Conservation (phyloP, 2,888 invertebrate species). For the Gasteruption jaculator region DNA sequence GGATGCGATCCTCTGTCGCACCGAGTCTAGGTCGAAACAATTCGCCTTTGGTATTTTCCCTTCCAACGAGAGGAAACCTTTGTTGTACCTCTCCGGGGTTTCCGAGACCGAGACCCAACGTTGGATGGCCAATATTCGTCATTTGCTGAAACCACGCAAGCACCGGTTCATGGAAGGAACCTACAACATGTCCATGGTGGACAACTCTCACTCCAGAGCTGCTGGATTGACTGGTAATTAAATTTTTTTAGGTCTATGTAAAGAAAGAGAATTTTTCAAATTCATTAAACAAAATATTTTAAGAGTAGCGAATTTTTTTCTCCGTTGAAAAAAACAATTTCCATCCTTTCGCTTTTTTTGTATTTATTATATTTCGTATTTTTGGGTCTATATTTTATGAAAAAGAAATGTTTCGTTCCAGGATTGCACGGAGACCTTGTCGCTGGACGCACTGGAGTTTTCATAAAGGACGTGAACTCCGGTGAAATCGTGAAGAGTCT, state of each 20-base stretch:
- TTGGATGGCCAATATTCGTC: conserved; percentile 61
- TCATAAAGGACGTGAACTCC: conserved; percentile 55
- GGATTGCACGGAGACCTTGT: conserved; percentile 60
- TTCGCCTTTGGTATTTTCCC: conserved; percentile 69
- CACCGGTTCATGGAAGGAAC: conserved; percentile 53
- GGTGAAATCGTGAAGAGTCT: conserved; percentile 55
- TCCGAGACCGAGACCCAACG: conserved; percentile 63
- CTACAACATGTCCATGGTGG: conserved; percentile 61
- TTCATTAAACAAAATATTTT: not conserved
- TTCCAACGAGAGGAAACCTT: conserved; percentile 58
- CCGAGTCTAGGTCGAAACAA: conserved; percentile 64
- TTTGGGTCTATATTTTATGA: not conserved
- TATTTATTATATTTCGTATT: no score
- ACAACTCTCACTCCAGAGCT: conserved; percentile 61
- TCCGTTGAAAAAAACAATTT: no score
- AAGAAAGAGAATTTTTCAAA: not conserved
- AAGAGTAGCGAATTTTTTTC: conserved; percentile 3
- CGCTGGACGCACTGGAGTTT: conserved; percentile 56
- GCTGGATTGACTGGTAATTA: conserved; percentile 55
- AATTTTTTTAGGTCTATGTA: not conserved
- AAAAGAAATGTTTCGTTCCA: conserved; percentile 18
- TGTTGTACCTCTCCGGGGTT: conserved; percentile 62
- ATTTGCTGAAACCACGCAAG: conserved; percentile 48
- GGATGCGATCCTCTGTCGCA: conserved; percentile 60
- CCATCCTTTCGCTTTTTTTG: no score